These are phyloP conservation scores for Embidobia sp. DNA, from an alignment of 2,888 invertebrate genomes.

Conservation along the genomic window DNA sequence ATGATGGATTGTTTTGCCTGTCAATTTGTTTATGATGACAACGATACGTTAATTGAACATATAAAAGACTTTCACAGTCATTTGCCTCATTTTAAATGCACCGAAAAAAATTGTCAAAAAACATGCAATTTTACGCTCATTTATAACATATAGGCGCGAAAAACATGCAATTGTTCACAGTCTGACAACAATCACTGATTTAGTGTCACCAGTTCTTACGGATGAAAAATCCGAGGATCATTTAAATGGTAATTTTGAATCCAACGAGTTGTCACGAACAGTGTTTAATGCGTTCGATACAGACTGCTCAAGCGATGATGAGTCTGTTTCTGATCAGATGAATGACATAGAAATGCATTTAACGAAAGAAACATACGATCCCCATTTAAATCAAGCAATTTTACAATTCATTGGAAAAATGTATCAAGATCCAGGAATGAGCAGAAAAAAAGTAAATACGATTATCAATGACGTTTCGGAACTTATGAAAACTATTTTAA, in stretches of 20 bases:
- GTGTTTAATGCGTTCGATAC: no score
- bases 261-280: no score
- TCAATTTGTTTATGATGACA: not conserved
- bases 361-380: no score
- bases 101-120: conserved; percentile 18
- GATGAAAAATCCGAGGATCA: no score
- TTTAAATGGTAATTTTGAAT: no score
- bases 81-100: conserved; percentile 12
- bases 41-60: not conserved
- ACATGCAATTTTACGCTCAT: conserved; percentile 23
- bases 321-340: no score
- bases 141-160: conserved; percentile 1
- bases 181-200: no score
- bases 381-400: no score
- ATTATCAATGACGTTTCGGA: not conserved
- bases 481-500: not conserved
- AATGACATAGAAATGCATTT: no score
- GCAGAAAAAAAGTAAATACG: conserved; percentile 11
- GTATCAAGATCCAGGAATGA: conserved; percentile 16
- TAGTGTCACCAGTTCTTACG: no score
- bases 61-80: not conserved
- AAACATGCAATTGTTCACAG: no score
- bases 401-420: conserved; percentile 10
- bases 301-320: no score
- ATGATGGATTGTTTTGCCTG: conserved; percentile 12